These are phyloP conservation scores for Bucorvus abyssinicus DNA, from an alignment of 2,797 vertebrate species.

Conservation along the genomic window DNA sequence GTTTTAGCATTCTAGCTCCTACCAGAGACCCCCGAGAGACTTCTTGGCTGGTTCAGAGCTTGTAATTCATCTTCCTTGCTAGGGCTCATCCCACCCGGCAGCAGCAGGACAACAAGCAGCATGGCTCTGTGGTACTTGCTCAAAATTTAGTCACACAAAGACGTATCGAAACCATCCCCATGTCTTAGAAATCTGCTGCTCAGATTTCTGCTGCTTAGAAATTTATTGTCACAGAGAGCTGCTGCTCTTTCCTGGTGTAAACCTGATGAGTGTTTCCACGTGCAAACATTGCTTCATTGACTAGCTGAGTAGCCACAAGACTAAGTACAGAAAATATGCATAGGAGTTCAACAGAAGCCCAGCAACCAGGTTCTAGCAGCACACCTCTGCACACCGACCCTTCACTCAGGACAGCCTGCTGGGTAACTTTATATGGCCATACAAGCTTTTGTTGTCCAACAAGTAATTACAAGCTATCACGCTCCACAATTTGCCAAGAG, in stretches of 20 bases:
- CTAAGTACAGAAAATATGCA: not conserved
- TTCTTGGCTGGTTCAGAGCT: not conserved
- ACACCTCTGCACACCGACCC: rapidly evolving
- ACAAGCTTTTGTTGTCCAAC: rapidly evolving
- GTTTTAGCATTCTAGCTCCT: not conserved
- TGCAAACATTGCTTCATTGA: not conserved
- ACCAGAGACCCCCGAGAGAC: not conserved
- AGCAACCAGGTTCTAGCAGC: not conserved
- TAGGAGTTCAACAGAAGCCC: not conserved
- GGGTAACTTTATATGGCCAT: not conserved
- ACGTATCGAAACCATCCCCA: not conserved
- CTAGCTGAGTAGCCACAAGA: not conserved
- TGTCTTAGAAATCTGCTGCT: not conserved
- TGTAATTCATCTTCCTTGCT: not conserved
- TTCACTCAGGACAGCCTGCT: not conserved
- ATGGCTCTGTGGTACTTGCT: not conserved
- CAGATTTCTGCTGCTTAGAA: not conserved
- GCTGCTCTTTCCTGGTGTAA: not conserved
- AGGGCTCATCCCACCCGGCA: not conserved
- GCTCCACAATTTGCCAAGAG: not conserved
- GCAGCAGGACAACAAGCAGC: rapidly evolving
- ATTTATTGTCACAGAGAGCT: not conserved
- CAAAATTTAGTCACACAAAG: not conserved
- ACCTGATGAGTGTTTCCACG: not conserved
- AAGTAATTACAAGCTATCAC: not conserved